Evolutionary conservation across 2,797 vertebrate genomes (phyloP).

Genomic region (Sebastiscus albofasciatus): DNA sequence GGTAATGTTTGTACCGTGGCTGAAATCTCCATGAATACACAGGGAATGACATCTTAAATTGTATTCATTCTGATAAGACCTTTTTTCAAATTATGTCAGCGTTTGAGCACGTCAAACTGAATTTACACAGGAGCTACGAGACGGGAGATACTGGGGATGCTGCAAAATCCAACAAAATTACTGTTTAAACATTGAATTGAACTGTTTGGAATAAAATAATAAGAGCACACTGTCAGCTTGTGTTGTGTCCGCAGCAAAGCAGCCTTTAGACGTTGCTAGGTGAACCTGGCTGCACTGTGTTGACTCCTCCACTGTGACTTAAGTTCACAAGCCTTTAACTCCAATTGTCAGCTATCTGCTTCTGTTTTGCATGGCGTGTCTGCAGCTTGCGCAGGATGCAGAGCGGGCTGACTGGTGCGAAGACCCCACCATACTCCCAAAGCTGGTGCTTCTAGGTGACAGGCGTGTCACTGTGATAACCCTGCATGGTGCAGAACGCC

Average conservation of each 20-base stretch:
- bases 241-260: constrained; percentile 49
- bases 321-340: constrained; percentile 74
- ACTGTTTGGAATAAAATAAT: constrained; percentile 56
- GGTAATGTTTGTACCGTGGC: constrained; percentile 42
- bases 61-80: constrained; percentile 46
- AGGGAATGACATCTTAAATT: constrained; percentile 46
- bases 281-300: constrained; percentile 49
- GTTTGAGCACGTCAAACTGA: constrained; percentile 45
- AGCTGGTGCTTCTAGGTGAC: constrained; percentile 72
- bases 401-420: constrained; percentile 69
- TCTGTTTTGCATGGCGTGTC: constrained; percentile 72
- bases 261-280: constrained; percentile 47
- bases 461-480: constrained; percentile 79
- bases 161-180: constrained; percentile 42
- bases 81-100: constrained; percentile 54
- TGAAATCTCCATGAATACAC: constrained; percentile 48
- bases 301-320: constrained; percentile 63
- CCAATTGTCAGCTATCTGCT: constrained; percentile 81
- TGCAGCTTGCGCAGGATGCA: constrained; percentile 54
- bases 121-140: constrained; percentile 27
- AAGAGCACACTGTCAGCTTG: constrained; percentile 54
- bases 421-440: constrained; percentile 51
- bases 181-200: constrained; percentile 38
- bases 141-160: constrained; percentile 21
- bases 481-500: constrained; percentile 46